Conservation (phyloP, 1,140 invertebrate genomes). For the Metaphire vulgaris region DNA sequence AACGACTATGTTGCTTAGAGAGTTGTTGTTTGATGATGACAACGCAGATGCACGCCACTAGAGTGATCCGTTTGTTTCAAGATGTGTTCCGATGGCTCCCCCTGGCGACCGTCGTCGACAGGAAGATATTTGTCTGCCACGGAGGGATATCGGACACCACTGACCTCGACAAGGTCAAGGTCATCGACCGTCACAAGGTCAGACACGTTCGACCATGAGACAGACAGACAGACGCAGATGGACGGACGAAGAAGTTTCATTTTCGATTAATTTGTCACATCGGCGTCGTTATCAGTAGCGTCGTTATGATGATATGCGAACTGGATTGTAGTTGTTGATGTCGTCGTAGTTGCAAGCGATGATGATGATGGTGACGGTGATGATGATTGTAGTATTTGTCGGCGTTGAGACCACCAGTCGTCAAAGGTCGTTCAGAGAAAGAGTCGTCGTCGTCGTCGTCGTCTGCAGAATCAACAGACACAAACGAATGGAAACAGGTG, state of each 20-base stretch:
- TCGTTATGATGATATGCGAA: too few species aligned
- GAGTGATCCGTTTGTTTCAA: slow-evolving; percentile 70
- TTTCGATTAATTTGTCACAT: not conserved
- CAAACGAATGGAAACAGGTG: slow-evolving; percentile 42
- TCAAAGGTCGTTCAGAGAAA: slow-evolving; percentile 29
- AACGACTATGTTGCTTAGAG: not conserved
- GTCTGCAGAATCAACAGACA: slow-evolving; percentile 25
- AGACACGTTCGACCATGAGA: too few species aligned
- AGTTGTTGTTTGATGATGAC: slow-evolving; percentile 5
- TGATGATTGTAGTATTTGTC: slow-evolving; percentile 66
- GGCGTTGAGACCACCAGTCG: slow-evolving; percentile 65
- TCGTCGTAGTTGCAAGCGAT: too few species aligned
- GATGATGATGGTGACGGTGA: too few species aligned
- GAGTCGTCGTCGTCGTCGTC: too few species aligned
- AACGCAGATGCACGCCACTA: slow-evolving; percentile 64
- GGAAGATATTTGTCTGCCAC: slow-evolving; percentile 77
- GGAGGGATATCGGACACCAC: slow-evolving; percentile 78
- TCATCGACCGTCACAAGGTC: slow-evolving; percentile 71
- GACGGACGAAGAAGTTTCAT: too few species aligned
- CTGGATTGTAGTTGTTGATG: too few species aligned
- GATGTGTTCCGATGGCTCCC: slow-evolving; percentile 84
- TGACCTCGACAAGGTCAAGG: slow-evolving; percentile 67
- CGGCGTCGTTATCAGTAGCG: not conserved
- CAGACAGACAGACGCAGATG: too few species aligned
- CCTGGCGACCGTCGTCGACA: slow-evolving; percentile 76